Conservation (phyloP, 2,888 invertebrate genomes). For the Dione juno region DNA sequence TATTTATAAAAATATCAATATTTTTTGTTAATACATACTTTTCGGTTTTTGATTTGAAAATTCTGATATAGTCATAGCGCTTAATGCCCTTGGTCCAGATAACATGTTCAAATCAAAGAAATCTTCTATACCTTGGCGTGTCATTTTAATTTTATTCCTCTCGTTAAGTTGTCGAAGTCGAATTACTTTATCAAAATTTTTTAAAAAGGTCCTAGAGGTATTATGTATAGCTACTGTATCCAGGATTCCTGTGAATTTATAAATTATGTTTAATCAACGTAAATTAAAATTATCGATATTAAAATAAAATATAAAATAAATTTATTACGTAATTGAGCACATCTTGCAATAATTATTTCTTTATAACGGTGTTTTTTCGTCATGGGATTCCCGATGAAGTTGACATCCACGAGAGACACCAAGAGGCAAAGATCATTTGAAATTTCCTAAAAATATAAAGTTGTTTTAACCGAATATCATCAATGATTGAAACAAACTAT, state of each 20-base stretch:
- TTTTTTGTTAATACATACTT: conserved; percentile 51
- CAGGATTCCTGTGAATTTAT: conserved; percentile 76
- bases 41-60: conserved; percentile 60
- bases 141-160: conserved; percentile 62
- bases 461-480: neutral
- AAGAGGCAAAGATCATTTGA: conserved; percentile 83
- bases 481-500: neutral
- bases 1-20: no score
- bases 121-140: conserved; percentile 64
- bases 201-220: conserved; percentile 84
- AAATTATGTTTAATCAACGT: neutral
- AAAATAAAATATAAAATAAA: neutral
- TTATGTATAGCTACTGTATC: conserved; percentile 85
- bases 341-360: conserved; percentile 86
- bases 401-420: conserved; percentile 80
- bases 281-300: neutral
- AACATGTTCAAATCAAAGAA: conserved; percentile 76
- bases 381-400: conserved; percentile 86
- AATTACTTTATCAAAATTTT: conserved; percentile 84
- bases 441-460: conserved; percentile 66
- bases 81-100: conserved; percentile 62
- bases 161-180: conserved; percentile 72
- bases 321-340: conserved; percentile 82
- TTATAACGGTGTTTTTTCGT: conserved; percentile 85
- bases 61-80: conserved; percentile 63